Evolutionary conservation across 1,140 invertebrate genomes (phyloP), one percentile per base, ranked within the genome.

Genomic region (Venustaconcha ellipsiformis): DNA sequence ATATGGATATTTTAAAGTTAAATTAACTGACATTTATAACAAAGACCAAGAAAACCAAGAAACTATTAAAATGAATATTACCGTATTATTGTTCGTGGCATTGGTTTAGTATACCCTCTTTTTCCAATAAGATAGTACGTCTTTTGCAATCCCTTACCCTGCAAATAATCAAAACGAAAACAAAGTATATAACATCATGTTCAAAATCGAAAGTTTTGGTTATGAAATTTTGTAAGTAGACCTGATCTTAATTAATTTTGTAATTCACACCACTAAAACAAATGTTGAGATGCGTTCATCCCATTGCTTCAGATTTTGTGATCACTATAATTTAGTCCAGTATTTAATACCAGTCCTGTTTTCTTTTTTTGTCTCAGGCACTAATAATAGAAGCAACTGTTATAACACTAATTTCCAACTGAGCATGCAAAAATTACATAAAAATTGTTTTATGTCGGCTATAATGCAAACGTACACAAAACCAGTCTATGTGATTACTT

Each of bases 111-210:
- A 65, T 84, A 86, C 14, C 81, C 81, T 48, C 80, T 76, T 70
- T 84, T 87, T 11, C 86, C 84, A 14, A 84, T 78, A 66, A 87
- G 64, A 82, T 83, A 87, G 67, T 80, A 87, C 0, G 84, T 86
- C 68, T 84, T 82, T 65, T 83, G 81, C 30, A 82, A 57, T 4
- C 86, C 86, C 76, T 87, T 87, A 26, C 86, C 86, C 86, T 87
- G 70, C 26, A 77, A 70, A 62, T 60, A 56, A 1, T 69, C 13
- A 73, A 63, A 63, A 26, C 6, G 37, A 48, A 48, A 48, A 48
- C 37, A 48, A 48, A 48, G 37, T 8, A 48, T 48, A 48, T 48
- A 48, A 6, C 6, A 6, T 48, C 37, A 48, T 6, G 37, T 48
- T 48, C 37, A 48, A 48, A 48, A 8, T 48, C 37, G 5, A 48